Evolutionary conservation across 2,888 invertebrate genomes (phyloP), one percentile per base, ranked within the genome.

Genomic region (Agrotis segetum): DNA sequence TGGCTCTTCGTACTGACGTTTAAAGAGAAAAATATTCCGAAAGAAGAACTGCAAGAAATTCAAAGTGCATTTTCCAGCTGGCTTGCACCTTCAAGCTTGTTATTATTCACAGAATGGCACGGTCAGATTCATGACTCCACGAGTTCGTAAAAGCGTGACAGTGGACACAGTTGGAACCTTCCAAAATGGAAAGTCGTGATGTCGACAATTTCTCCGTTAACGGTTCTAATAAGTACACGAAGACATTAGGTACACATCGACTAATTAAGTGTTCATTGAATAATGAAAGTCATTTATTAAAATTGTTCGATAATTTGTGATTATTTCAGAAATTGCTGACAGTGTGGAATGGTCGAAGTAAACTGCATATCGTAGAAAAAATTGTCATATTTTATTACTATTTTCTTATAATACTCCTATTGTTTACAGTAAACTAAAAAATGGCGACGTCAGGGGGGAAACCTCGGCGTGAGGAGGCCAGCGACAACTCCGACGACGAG

Each of bases 401-500:
- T 71, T 49, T 46, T 53, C 62, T 40, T 13, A 50, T 44, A 29
- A 13, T 17, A 50, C 61, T 70, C 53, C 49, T 74, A 56, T 74
- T 75, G 52, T 87, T 94, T 88, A 82, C 91, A 94, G 90, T 79
- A 75, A 58, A 71, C 65, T 87, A 73, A 81, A 93, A 81, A 61
- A 97, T 97, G 97, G 97, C 97, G 93, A 97, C 98, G 93, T 96
- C 97, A 88, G 97, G 97, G 87, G 97, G 97, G 93, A 97, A 97
- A 93, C 49, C 55, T 47, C 97, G 97, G 88, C 96, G 97, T 85
- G 97, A 96, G 72, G 97, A 97, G 88, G 97, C 96, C 84, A 97
- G 98, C 92, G 97, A 98, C 92, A 98, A 98, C 94, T 98, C 98
- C 52, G 98, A 98, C 93, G 99, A 99, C 90, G 98, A 99, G 95